Conservation (phyloP, 64 coral and sea anemone species). For the Actinia tenebrosa region DNA sequence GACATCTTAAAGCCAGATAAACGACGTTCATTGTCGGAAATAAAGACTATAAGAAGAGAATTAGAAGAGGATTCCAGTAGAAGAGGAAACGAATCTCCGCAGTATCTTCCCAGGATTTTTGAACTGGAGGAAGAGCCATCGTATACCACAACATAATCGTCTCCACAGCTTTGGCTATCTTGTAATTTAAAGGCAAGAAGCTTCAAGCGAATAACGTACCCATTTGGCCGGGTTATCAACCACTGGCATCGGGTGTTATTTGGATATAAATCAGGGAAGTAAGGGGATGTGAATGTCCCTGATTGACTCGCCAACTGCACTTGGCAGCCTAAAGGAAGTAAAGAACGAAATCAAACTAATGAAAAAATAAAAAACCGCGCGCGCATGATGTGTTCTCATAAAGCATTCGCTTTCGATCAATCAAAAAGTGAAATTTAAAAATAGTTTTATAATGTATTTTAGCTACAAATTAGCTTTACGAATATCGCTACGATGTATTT, state of each 20-base stretch:
- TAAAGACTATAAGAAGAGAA: background rate
- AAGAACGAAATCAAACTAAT: background rate
- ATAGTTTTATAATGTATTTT: no score
- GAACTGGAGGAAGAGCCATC: background rate
- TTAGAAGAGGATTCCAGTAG: background rate
- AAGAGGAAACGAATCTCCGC: background rate
- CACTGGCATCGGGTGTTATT: background rate
- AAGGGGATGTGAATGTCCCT: background rate
- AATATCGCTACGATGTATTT: no score
- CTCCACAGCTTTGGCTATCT: background rate
- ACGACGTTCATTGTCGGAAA: background rate
- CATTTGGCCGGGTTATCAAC: background rate
- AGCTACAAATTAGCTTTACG: no score
- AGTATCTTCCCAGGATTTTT: background rate
- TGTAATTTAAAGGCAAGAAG: background rate
- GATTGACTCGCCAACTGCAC: background rate
- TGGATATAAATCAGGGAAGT: background rate
- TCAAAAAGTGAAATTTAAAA: no score
- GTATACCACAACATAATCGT: background rate
- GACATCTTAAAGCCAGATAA: conserved; percentile 3
- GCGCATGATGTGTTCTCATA: background rate
- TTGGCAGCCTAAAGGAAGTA: background rate
- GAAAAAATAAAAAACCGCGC: no score
- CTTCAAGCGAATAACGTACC: background rate
- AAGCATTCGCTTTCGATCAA: no score